phyloP scores from a whole-genome alignment of 1,140 invertebrate species.

The Aphelenchoides besseyi region DNA sequence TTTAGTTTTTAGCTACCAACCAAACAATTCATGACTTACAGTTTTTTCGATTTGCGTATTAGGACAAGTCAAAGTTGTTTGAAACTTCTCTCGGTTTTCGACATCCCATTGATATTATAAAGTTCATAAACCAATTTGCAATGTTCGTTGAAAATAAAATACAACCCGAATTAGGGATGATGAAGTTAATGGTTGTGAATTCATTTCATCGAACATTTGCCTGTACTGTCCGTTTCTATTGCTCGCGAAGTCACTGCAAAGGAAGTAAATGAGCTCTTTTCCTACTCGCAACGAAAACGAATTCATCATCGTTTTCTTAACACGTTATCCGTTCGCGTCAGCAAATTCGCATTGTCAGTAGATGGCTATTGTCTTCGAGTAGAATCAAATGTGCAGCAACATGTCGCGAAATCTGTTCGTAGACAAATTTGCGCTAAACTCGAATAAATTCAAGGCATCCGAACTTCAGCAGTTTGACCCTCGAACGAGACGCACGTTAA shows the following conservation, averaged over 20 bases:
- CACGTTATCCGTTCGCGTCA: background rate
- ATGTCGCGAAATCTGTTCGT: background rate
- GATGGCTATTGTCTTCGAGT: background rate
- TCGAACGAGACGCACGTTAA: background rate
- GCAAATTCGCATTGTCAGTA: too few species aligned
- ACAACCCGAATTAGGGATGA: background rate
- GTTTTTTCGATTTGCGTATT: background rate
- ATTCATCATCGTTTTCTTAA: slow-evolving; percentile 1
- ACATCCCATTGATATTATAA: too few species aligned
- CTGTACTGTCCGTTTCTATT: too few species aligned
- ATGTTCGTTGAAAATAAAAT: background rate
- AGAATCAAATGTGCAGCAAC: background rate
- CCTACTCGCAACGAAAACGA: too few species aligned
- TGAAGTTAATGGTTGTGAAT: background rate
- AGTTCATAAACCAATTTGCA: background rate
- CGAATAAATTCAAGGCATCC: too few species aligned
- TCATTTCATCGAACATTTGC: background rate
- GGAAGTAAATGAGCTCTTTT: too few species aligned
- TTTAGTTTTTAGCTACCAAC: background rate
- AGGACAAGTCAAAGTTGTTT: too few species aligned
- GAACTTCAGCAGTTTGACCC: too few species aligned
- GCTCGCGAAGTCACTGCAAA: too few species aligned
- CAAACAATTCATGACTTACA: background rate
- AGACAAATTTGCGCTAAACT: background rate
- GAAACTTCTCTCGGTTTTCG: too few species aligned